phyloP scores from a whole-genome alignment of 2,888 invertebrate genomes.

The Camponotus fellah region DNA sequence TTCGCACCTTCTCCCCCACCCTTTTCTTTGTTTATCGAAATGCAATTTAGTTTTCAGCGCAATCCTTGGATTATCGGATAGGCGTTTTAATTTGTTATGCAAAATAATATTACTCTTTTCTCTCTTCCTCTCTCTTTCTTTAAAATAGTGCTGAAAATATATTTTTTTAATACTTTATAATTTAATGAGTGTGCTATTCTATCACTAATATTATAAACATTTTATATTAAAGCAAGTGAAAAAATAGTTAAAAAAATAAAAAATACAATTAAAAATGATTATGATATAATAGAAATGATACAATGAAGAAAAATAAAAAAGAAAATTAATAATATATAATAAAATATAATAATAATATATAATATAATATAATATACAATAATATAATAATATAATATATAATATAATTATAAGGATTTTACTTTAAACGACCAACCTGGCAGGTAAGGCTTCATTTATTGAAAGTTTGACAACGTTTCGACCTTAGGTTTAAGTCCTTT shows the following conservation, averaged over 20 bases:
- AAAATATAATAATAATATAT: too few species aligned
- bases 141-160: background rate
- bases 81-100: conserved; percentile 15
- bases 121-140: background rate
- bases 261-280: background rate
- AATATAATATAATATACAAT: too few species aligned
- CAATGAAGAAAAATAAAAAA: too few species aligned
- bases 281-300: background rate
- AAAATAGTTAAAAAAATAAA: background rate
- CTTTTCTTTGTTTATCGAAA: background rate
- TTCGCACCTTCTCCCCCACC: background rate
- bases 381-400: too few species aligned
- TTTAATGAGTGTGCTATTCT: background rate
- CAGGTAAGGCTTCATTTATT: too few species aligned
- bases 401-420: too few species aligned
- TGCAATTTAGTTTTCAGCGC: conserved; percentile 28
- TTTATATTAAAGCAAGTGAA: background rate
- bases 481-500: too few species aligned
- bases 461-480: too few species aligned
- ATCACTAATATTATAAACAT: background rate
- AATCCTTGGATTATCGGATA: conserved; percentile 18
- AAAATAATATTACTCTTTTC: background rate
- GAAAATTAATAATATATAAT: too few species aligned
- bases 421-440: too few species aligned
- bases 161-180: background rate